Evolutionary conservation across 2,113 vertebrate genomes (phyloP).

Genomic region (Elephantulus edwardii): DNA sequence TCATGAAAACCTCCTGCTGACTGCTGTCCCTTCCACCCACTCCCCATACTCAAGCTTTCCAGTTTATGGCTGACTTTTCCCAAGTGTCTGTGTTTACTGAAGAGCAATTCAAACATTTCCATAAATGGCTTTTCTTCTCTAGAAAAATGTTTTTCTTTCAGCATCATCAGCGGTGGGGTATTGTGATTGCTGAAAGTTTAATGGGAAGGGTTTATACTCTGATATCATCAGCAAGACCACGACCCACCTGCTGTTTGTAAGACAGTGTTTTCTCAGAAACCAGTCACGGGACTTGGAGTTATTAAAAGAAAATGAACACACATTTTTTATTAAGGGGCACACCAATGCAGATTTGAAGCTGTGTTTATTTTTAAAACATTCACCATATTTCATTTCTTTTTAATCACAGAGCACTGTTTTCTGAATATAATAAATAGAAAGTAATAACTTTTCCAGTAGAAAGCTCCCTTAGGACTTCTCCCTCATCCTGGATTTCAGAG

Average conservation of each 20-base stretch:
- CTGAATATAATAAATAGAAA: not conserved
- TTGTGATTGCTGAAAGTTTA: not conserved
- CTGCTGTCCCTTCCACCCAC: not conserved
- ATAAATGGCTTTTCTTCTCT: slow-evolving; percentile 2
- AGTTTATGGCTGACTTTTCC: slow-evolving; percentile 25
- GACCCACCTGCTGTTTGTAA: slow-evolving; percentile 12
- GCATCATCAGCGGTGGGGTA: not conserved
- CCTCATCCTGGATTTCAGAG: not conserved
- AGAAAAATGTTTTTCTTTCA: slow-evolving; percentile 49
- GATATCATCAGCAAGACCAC: not conserved
- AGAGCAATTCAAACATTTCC: slow-evolving; percentile 47
- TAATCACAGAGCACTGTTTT: not conserved
- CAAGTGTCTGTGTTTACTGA: slow-evolving; percentile 55
- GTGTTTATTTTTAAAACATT: not conserved
- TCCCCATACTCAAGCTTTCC: not conserved
- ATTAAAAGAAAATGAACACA: not conserved
- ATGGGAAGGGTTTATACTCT: slow-evolving; percentile 24
- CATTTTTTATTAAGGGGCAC: not conserved
- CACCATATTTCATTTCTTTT: slow-evolving; percentile 11
- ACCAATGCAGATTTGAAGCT: not conserved
- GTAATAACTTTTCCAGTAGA: not conserved
- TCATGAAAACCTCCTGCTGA: not conserved
- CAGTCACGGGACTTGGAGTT: not conserved
- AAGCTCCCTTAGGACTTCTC: not conserved
- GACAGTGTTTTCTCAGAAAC: slow-evolving; percentile 12